Conservation (phyloP, 2,113 vertebrate species). For the Bostrychus sinensis region DNA sequence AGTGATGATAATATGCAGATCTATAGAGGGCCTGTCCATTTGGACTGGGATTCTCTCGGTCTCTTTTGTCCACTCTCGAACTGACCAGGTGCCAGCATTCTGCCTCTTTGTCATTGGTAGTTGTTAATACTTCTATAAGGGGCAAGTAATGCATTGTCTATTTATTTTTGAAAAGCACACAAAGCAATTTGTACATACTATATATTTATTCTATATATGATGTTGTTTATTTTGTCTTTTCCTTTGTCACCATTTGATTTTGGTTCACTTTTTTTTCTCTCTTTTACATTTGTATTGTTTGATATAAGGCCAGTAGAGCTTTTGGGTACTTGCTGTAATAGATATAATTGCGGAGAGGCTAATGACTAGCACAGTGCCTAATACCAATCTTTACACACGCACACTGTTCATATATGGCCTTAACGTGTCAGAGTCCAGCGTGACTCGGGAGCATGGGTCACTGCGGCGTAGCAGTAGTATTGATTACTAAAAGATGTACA, state of each 20-base stretch:
- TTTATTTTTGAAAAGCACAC: slow-evolving; percentile 84
- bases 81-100: slow-evolving; percentile 61
- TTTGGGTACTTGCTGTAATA: slow-evolving; percentile 48
- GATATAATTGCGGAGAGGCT: slow-evolving; percentile 34
- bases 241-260: slow-evolving; percentile 48
- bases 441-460: slow-evolving; percentile 59
- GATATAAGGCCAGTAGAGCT: slow-evolving; percentile 70
- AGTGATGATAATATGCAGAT: background rate
- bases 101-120: slow-evolving; percentile 60
- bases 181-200: slow-evolving; percentile 82
- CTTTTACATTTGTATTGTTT: slow-evolving; percentile 34
- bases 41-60: slow-evolving; percentile 28
- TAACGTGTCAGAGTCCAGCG: slow-evolving; percentile 69
- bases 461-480: slow-evolving; percentile 64
- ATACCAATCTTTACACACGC: slow-evolving; percentile 54
- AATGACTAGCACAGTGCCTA: slow-evolving; percentile 74
- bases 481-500: slow-evolving; percentile 70
- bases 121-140: slow-evolving; percentile 81
- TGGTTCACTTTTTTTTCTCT: slow-evolving; percentile 30
- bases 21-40: slow-evolving; percentile 22
- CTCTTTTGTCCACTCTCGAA: slow-evolving; percentile 42
- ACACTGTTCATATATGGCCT: slow-evolving; percentile 60
- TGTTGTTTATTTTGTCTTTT: slow-evolving; percentile 80
- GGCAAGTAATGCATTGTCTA: slow-evolving; percentile 80
- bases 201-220: slow-evolving; percentile 87